Evolutionary conservation across 2,888 invertebrate species (phyloP), one percentile per base, ranked within the genome.

Genomic region (Brachypterus glaber): DNA sequence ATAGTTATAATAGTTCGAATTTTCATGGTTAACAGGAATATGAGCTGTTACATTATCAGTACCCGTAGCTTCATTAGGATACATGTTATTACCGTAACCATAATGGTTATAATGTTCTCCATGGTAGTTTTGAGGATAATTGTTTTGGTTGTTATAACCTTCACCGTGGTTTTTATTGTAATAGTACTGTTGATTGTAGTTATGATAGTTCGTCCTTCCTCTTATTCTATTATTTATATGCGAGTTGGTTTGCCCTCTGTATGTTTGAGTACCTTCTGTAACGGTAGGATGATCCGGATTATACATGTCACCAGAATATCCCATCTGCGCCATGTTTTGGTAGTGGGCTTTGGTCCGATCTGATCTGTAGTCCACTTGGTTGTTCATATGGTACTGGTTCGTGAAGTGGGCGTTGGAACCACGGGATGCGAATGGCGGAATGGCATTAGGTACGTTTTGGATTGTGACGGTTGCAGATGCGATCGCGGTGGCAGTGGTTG

Each of bases 401-500:
- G 58, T 55, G 40, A 61, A 60, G 39, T 60, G 58, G 17, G 56
- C 55, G 2, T 62, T 63, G 57, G 60, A 57, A 40, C 70, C 74
- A 55, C 74, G 65, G 43, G 69, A 71, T 8, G 71, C 72, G 51
- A 75, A 76, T 1, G 75, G 71, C 3, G 75, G 73, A 58, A 74
- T 70, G 17, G 71, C 66, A 52, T 72, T 75, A 13, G 74, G 72
- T 47, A 76, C 72, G 39, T 73, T 70, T 59, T 75, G 76, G 49
- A 64, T 60, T 32, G 66, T 66, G 37, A 63, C 66, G 30, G 72
- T 72, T 52, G 72, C 70, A 37, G 73, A 70, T 17, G 73, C 70
- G 40, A 74, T 72, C 13, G 74, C 69, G 2, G 76, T 74, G 3
- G 75, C 78, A 21, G 77, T 79, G 1, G 81, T 80, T 1, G 82